Evolutionary conservation across 2,888 invertebrate species (phyloP), one percentile per base, ranked within the genome.

Genomic region (Troides aeacus): DNA sequence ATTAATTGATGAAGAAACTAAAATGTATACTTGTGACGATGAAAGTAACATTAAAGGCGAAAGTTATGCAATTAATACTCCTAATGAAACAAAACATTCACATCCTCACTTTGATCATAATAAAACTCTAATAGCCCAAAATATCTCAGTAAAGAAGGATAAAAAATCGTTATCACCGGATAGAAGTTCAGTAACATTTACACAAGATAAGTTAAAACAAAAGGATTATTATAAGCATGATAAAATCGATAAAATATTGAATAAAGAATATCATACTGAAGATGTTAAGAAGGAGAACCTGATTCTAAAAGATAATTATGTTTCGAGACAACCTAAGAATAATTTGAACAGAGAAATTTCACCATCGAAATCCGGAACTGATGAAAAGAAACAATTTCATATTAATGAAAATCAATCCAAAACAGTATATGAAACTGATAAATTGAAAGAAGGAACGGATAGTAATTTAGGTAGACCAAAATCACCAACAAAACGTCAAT

Each of bases 1-100:
- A 74, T 89, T 89, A 72, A 83, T 90, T 63, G 89, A 89, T 58
- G 90, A 89, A 76, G 90, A 91, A 83, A 89, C 88, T 56, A 90
- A 90, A 81, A 82, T 83, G 80, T 86, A 86, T 66, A 81, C 84
- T 39, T 81, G 77, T 15, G 77, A 66, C 62, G 78, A 83, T 63
- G 79, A 77, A 72, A 76, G 75, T 69, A 73, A 80, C 24, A 70
- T 66, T 23, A 73, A 74, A 39, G 70, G 71, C 58, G 74, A 70
- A 50, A 70, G 4, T 50, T 2, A 39, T 23, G n/a, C 8, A n/a
- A 59, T 18, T 58, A 64, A 56, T 23, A 4, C 60, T 3, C 18
- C 21, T 7, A 21, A 50, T 18, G 17, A 21, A 60, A 36, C 24
- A 60, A 59, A 66, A 46, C 50, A 61, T 60, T 62, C 62, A 12